phyloP scores from a whole-genome alignment of 2,888 invertebrate species.

The Chrysotoxum bicinctum region DNA sequence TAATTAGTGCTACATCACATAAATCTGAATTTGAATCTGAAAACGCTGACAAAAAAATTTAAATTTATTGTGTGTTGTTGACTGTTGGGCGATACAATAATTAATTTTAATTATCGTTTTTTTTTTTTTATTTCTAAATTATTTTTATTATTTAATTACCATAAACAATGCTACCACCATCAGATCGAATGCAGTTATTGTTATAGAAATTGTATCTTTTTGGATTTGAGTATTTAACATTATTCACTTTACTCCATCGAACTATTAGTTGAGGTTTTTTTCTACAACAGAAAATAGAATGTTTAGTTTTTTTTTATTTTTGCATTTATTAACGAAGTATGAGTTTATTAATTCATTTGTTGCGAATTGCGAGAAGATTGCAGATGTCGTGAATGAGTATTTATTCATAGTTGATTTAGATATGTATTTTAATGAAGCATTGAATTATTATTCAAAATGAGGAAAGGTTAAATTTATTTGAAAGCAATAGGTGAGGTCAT shows the following conservation, averaged over 20 bases:
- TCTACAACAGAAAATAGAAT: slow-evolving; percentile 55
- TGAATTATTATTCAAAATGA: neutral
- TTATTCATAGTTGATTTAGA: neutral
- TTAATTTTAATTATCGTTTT: slow-evolving; percentile 30
- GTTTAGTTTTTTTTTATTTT: neutral
- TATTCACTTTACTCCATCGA: slow-evolving; percentile 69
- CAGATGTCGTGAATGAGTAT: neutral
- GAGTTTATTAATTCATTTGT: neutral
- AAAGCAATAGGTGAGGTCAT: neutral
- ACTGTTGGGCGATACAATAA: slow-evolving; percentile 29
- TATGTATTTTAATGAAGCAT: neutral
- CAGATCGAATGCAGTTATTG: slow-evolving; percentile 56
- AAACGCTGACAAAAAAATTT: slow-evolving; percentile 26
- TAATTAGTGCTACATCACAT: slow-evolving; percentile 57
- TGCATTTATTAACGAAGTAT: neutral
- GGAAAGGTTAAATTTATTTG: neutral
- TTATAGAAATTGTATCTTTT: slow-evolving; percentile 61
- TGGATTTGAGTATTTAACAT: slow-evolving; percentile 33
- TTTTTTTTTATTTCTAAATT: neutral
- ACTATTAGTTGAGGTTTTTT: slow-evolving; percentile 57
- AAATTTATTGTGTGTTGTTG: slow-evolving; percentile 24
- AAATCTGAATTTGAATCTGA: slow-evolving; percentile 15
- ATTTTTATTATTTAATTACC: slow-evolving; percentile 57
- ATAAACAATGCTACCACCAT: slow-evolving; percentile 65
- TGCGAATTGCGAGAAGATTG: neutral